Percentiles rank a stretch among this genome's conserved stretches.
Conservation (phyloP, 1,140 invertebrate species). For the Pemphigus obesinymphae region DNA sequence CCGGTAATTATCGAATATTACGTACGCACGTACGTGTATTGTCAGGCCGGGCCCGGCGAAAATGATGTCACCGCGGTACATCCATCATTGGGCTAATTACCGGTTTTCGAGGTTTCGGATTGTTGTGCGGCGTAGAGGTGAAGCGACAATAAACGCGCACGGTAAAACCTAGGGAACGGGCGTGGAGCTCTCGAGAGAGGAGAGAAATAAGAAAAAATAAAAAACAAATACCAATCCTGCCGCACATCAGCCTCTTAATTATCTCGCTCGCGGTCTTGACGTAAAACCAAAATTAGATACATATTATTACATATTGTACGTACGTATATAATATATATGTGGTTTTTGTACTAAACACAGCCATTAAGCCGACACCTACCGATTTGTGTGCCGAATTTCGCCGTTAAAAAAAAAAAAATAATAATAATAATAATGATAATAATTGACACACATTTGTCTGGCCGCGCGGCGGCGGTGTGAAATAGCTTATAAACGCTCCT, state of each 20-base stretch:
- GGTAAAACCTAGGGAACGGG: conserved; percentile 8
- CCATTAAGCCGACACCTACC: conserved; percentile 36
- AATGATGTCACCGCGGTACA: conserved; percentile 29
- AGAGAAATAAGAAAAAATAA: too few relatives aligned
- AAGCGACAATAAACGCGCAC: not conserved
- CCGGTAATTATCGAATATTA: conserved; percentile 12
- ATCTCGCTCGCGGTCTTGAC: conserved; percentile 3
- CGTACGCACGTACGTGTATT: not conserved
- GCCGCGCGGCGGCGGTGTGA: not conserved
- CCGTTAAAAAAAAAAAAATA: conserved; percentile 21
- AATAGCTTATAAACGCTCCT: conserved; percentile 7
- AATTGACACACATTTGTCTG: conserved; percentile 35
- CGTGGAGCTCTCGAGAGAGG: not conserved
- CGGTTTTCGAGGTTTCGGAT: conserved; percentile 26
- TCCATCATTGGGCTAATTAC: conserved; percentile 38
- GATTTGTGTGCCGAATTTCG: conserved; percentile 21
- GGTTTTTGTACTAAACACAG: not conserved
- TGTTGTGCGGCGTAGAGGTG: not conserved
- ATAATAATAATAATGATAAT: too few relatives aligned
- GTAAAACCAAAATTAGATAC: not conserved
- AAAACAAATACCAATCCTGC: conserved; percentile 14
- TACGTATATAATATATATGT: not conserved
- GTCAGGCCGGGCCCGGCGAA: not conserved
- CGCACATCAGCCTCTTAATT: conserved; percentile 1
- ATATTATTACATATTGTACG: not conserved